Percentiles rank a stretch among this genome's conserved stretches.
Conservation (phyloP, 2,888 invertebrate species). For the Hypolimnas misippus region DNA sequence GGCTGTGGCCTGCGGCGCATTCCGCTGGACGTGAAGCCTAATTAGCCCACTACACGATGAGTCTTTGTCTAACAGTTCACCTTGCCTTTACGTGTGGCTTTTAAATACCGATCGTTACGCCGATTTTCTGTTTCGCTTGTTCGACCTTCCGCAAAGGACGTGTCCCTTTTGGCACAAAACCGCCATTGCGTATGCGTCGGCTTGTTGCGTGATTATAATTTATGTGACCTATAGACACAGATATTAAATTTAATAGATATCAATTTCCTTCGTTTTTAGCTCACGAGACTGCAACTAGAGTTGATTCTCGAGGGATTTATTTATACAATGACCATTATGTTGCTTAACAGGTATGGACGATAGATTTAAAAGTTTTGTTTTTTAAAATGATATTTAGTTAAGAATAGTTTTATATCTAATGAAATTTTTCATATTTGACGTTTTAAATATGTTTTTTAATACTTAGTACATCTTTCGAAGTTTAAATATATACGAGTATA, state of each 20-base stretch:
- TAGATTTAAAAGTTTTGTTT: not conserved
- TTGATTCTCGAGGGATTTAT: slow-evolving; percentile 27
- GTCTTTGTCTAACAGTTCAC: slow-evolving; percentile 81
- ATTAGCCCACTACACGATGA: slow-evolving; percentile 73
- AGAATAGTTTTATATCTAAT: no score
- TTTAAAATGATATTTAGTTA: no score
- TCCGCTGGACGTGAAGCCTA: slow-evolving; percentile 68
- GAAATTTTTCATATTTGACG: no score
- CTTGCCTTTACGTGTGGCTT: slow-evolving; percentile 68
- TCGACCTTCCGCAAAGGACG: slow-evolving; percentile 66
- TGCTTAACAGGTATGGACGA: slow-evolving; percentile 10
- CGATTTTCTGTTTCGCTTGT: slow-evolving; percentile 31
- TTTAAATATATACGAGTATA: no score
- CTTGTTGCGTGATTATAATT: slow-evolving; percentile 46
- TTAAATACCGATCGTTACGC: slow-evolving; percentile 51
- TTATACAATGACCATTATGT: slow-evolving; percentile 23
- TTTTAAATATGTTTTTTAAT: no score
- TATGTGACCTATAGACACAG: slow-evolving; percentile 46
- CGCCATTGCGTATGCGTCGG: slow-evolving; percentile 47
- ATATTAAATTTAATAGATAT: slow-evolving; percentile 39
- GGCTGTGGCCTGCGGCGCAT: slow-evolving; percentile 69
- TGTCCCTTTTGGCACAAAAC: slow-evolving; percentile 59
- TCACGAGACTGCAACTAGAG: slow-evolving; percentile 18
- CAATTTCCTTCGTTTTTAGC: slow-evolving; percentile 28
- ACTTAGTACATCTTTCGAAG: no score